Base-by-base conservation (phyloP, 2,888 invertebrate species). In the Smittia sp. region DNA sequence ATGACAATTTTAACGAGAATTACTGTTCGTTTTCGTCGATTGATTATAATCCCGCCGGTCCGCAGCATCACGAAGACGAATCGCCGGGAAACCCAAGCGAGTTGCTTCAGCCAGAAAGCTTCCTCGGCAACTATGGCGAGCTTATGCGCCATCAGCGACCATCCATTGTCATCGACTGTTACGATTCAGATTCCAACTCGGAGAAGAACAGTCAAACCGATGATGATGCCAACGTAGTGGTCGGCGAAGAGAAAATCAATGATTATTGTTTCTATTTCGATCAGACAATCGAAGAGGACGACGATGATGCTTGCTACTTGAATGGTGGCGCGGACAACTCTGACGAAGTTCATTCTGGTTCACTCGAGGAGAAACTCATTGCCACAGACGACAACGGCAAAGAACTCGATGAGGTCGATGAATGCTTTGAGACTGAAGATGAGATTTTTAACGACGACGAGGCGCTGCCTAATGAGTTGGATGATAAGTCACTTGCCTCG, bases 191-290 rank as follows among this genome's bases (percentile, higher is more conserved):
- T 39, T 66, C 66, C 7, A 32, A 32, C 9, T 32, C 32, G 32
- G 41, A 70, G 2, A 32, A 66, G n/a, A 39, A 38, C 22, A 62
- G 32, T 1, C 20, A 58, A 22, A 18, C 27, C 7, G 39, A 72
- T 18, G 39, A 62, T n/a, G 62, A 25, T 39, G 58, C 32, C 15
- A 25, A 67, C 9, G 39, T 20, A 20, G 39, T 20, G 1, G 15
- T 41, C 15, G 38, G 38, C 7, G 72, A 72, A 18, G 62, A 20
- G 18, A 58, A 58, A 62, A 41, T 72, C 58, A 39, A 72, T 39
- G 62, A 72, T 22, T 72, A 62, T 72, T 72, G 72, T 15, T 72
- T 72, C 32, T 72, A 72, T 62, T 72, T 72, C 24, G 72, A 72
- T 41, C 72, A 72, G 39, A 72, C 72, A 1, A 72, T 72, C 18